Evolutionary conservation across 2,888 invertebrate genomes (phyloP).

Genomic region (Chymomyza procnemis): DNA sequence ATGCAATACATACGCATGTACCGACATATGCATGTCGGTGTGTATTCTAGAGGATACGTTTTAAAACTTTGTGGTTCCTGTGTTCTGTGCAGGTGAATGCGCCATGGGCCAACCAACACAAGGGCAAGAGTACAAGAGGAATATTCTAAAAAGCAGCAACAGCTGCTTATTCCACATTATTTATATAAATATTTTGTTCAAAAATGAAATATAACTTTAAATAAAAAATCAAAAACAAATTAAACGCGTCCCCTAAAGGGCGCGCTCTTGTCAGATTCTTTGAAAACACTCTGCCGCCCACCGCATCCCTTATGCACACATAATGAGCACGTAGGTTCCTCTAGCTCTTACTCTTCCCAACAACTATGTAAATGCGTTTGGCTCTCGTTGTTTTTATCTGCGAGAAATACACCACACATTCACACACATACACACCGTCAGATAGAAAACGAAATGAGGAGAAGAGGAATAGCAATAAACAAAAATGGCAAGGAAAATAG

Average conservation of each 20-base stretch:
- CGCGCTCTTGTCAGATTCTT: neutral
- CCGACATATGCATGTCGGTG: conserved; percentile 36
- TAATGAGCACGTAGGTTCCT: neutral
- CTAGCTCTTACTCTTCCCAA: neutral
- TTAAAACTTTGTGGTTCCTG: no score
- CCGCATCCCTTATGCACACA: no score
- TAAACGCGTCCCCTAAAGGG: neutral
- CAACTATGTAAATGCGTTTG: conserved; percentile 34
- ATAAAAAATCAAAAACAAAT: neutral
- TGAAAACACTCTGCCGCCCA: neutral
- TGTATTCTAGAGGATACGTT: no score
- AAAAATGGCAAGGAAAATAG: conserved; percentile 54
- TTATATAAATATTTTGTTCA: conserved; percentile 47
- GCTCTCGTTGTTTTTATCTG: neutral
- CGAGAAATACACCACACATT: neutral
- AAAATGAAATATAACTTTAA: conserved; percentile 34
- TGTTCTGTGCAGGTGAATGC: no score
- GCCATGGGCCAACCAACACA: neutral
- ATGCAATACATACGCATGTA: neutral
- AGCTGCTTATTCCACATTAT: conserved; percentile 8
- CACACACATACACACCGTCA: no score
- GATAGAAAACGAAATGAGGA: conserved; percentile 62
- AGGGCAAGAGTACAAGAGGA: neutral
- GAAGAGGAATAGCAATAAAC: conserved; percentile 51
- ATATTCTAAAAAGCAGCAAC: neutral